These are phyloP conservation scores for Phoxinus dragarum DNA, from an alignment of 2,797 vertebrate genomes.

Conservation along the genomic window DNA sequence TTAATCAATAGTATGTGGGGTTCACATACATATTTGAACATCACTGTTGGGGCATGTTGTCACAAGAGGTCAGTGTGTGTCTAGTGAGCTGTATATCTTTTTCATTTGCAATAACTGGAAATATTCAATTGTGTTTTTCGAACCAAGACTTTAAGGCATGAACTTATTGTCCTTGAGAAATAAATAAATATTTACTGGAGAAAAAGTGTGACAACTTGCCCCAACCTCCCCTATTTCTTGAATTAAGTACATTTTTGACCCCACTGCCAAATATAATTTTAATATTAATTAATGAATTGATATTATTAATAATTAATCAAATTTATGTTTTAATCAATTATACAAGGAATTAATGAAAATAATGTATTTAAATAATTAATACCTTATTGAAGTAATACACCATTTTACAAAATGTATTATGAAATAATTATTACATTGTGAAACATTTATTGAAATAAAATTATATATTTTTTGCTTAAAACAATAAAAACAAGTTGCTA, in stretches of 20 bases:
- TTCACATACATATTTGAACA: neutral
- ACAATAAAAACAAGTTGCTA: no score
- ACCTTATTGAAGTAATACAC: neutral
- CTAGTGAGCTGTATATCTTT: neutral
- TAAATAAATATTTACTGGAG: neutral
- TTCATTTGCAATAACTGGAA: neutral
- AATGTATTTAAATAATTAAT: neutral
- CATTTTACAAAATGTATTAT: neutral
- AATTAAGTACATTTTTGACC: neutral
- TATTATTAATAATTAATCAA: neutral
- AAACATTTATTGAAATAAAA: no score
- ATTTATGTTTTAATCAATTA: neutral
- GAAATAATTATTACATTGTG: neutral
- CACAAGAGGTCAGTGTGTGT: neutral
- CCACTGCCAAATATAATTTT: neutral
- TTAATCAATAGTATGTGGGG: neutral
- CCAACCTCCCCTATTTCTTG: neutral
- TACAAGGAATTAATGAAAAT: neutral
- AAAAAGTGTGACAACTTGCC: neutral
- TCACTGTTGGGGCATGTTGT: neutral
- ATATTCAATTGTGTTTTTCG: neutral
- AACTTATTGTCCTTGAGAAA: neutral
- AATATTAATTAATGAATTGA: neutral
- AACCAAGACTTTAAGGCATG: neutral
- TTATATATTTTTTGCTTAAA: no score